phyloP scores from a whole-genome alignment of 1,140 invertebrate genomes.

The Drosophila chauvacae region DNA sequence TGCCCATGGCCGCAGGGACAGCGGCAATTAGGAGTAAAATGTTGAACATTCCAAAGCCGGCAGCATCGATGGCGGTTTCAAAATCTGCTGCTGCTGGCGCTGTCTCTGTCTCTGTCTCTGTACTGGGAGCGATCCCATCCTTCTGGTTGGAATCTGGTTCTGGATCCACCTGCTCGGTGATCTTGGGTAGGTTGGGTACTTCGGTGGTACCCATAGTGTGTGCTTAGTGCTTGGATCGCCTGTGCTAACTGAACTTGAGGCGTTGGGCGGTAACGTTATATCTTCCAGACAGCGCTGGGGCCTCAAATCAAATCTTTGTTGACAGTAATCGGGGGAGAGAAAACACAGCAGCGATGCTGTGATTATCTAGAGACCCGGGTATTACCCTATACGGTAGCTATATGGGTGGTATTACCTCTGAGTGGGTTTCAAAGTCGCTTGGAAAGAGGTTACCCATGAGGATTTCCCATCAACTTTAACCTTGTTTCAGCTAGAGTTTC shows the following conservation, averaged over 20 bases:
- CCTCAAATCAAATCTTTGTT: conserved; percentile 50
- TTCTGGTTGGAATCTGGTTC: conserved; percentile 1
- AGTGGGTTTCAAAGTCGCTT: background rate
- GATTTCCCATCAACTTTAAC: background rate
- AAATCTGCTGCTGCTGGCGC: conserved; percentile 86
- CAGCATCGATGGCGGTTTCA: conserved; percentile 87
- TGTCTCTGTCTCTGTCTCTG: conserved; percentile 21
- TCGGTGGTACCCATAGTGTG: conserved; percentile 31
- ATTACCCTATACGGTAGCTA: conserved; percentile 25
- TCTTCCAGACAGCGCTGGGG: conserved; percentile 42
- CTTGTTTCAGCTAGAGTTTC: background rate
- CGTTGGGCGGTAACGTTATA: conserved; percentile 43
- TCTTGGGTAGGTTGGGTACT: conserved; percentile 28
- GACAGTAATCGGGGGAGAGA: conserved; percentile 16
- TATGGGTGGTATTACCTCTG: background rate
- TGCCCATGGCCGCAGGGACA: conserved; percentile 88
- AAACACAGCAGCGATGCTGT: conserved; percentile 20
- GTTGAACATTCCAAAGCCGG: conserved; percentile 89
- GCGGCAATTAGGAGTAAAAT: conserved; percentile 87
- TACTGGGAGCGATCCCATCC: background rate
- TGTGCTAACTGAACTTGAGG: conserved; percentile 41
- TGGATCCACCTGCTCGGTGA: conserved; percentile 8
- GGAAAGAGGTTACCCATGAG: background rate
- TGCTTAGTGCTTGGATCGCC: conserved; percentile 34
- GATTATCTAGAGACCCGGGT: conserved; percentile 10